phyloP scores from a whole-genome alignment of 2,113 vertebrate species.

The Mionectes macconnelli region DNA sequence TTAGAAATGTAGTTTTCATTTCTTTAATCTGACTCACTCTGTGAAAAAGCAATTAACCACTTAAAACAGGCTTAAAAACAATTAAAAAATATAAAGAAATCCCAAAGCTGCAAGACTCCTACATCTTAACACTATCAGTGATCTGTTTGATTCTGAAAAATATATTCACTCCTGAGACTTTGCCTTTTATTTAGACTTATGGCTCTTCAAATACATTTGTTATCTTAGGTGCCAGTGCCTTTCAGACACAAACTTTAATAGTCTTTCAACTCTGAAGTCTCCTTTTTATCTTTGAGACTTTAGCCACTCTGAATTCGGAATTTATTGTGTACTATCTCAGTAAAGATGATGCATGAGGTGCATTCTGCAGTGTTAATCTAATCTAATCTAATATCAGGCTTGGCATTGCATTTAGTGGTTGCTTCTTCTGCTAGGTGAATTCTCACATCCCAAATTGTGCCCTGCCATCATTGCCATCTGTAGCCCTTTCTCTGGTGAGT shows the following conservation, averaged over 20 bases:
- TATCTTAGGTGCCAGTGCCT: not conserved
- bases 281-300: not conserved
- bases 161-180: not conserved
- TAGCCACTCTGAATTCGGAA: not conserved
- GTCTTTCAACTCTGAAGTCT: not conserved
- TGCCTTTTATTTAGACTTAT: not conserved
- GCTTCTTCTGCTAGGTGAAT: not conserved
- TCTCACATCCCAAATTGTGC: not conserved
- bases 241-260: not conserved
- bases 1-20: slow-evolving; percentile 6
- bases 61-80: not conserved
- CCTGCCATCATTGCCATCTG: not conserved
- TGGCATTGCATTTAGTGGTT: not conserved
- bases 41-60: slow-evolving; percentile 18
- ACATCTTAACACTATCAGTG: not conserved
- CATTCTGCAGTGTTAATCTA: not conserved
- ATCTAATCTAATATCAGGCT: not conserved
- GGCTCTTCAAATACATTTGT: not conserved
- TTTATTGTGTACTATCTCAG: not conserved
- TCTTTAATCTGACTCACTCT: not conserved
- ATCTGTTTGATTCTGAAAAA: not conserved
- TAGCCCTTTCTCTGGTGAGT: not conserved
- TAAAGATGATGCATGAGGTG: not conserved
- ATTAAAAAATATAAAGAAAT: not conserved
- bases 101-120: not conserved